Base-by-base conservation (phyloP, 2,888 invertebrate genomes). In the Zeuzera pyrina region DNA sequence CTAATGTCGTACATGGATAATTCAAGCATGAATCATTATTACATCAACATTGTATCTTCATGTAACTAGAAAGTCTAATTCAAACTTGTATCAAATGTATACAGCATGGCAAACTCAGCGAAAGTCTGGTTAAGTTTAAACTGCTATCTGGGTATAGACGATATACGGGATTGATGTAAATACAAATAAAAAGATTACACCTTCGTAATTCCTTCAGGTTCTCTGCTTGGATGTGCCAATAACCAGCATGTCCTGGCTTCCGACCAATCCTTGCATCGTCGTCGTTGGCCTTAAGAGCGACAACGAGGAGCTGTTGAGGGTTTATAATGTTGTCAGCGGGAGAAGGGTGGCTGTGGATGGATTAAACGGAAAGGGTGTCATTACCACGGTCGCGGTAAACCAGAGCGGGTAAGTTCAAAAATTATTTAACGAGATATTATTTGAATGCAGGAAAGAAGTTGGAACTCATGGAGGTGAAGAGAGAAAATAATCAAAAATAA, bases 211-310 rank as follows among this genome's bases (percentile, higher is more conserved):
- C 8, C 19, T 33, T 3, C 38, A 79, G 78, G 57, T 79, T 2
- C 42, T 71, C 2, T 60, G 57, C 12, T 36, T 77, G 2, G 70
- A 74, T 6, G 39, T 38, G 0, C 45, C 67, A 0, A 49, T 73
- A 15, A 65, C 74, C 1, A 68, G 72, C 43, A 57, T 70, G 46
- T 33, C 51, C 1, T 76, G 77, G 76, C 34, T 78, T 12, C 64
- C 67, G 0, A 50, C 47, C 22, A 53, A 53, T 25, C 66, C 70
- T 0, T 48, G 57, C 19, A 49, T 69, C 31, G 52, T 60, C 7
- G 42, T 61, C 7, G 33, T 72, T 10, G 77, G 78, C 0, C 33
- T 63, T 28, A 39, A 52, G 0, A 48, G 42, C 2, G 45, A 49
- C 0, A 49, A 39, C 15, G 44, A 42, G 0, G 38, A 45, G 23